Evolutionary conservation across 2,113 vertebrate species (phyloP).

Genomic region (Aegotheles bennettii): DNA sequence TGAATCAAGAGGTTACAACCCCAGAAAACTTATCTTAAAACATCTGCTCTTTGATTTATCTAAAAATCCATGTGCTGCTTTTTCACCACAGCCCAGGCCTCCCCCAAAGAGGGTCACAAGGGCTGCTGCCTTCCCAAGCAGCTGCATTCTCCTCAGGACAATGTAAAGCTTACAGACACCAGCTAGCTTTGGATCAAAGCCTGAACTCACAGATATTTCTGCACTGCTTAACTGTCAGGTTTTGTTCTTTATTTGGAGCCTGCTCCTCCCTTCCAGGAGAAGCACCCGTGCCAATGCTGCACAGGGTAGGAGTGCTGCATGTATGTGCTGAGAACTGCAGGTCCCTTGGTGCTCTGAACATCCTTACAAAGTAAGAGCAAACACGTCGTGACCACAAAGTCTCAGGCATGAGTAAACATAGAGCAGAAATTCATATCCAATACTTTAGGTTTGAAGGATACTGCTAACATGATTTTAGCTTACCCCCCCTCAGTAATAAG

Average conservation of each 20-base stretch:
- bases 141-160: background rate
- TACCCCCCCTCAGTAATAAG: background rate
- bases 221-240: background rate
- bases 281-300: background rate
- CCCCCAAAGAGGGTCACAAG: too few species aligned
- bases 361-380: background rate
- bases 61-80: background rate
- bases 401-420: background rate
- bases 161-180: background rate
- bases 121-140: background rate
- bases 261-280: background rate
- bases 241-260: background rate
- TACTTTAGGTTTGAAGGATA: background rate
- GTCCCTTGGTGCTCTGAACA: background rate
- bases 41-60: background rate
- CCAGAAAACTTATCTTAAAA: fast-evolving
- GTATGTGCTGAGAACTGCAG: background rate
- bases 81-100: background rate
- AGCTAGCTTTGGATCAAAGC: background rate
- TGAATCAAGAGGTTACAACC: background rate
- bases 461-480: background rate
- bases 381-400: background rate
- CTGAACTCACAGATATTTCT: background rate
- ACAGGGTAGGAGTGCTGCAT: background rate
- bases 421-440: background rate